These are phyloP conservation scores for Trachelus iudaicus DNA, from an alignment of 2,888 invertebrate species.

Conservation along the genomic window DNA sequence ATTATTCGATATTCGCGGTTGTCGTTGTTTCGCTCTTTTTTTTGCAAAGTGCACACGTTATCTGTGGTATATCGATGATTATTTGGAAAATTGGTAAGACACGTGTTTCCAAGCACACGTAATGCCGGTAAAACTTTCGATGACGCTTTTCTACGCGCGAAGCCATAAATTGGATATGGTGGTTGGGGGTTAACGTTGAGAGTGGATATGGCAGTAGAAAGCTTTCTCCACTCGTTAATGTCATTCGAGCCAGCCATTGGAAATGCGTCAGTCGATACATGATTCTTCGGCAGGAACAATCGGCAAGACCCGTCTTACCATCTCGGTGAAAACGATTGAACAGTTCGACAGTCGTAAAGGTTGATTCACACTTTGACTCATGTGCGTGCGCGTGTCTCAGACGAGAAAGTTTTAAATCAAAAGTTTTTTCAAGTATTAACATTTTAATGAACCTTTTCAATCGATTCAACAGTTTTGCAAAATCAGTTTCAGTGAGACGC, in stretches of 20 bases:
- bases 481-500: not conserved
- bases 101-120: not conserved
- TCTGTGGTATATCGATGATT: no score
- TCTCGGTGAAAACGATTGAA: not conserved
- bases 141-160: not conserved
- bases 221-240: conserved; percentile 28
- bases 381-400: no score
- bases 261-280: conserved; percentile 22
- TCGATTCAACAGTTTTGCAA: not conserved
- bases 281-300: not conserved
- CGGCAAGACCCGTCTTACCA: not conserved
- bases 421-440: not conserved
- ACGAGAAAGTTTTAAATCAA: not conserved
- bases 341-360: not conserved
- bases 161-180: not conserved
- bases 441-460: not conserved
- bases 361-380: not conserved
- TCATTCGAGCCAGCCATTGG: conserved; percentile 24
- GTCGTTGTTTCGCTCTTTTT: not conserved
- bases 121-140: not conserved
- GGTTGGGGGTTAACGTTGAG: conserved; percentile 18
- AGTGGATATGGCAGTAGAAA: conserved; percentile 29
- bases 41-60: no score
- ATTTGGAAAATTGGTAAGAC: not conserved
- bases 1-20: not conserved